Conservation (phyloP, 2,888 invertebrate genomes). For the Cristatella mucedo region DNA sequence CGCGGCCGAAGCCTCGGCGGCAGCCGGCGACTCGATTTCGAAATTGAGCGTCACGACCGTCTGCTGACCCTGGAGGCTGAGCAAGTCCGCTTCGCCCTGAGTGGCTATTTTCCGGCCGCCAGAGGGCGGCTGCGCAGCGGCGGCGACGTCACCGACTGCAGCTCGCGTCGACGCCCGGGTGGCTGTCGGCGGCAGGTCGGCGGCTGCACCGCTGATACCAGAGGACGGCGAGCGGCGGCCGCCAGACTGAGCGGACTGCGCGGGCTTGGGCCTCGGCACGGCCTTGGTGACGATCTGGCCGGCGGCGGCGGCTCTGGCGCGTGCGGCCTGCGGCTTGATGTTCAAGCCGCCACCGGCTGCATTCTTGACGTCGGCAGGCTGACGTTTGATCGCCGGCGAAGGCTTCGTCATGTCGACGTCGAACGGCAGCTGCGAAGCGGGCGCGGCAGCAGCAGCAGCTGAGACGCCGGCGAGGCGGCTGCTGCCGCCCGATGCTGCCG, state of each 20-base stretch:
- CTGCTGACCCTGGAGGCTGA: neutral
- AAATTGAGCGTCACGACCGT: slow-evolving; percentile 6
- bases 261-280: slow-evolving; percentile 8
- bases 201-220: slow-evolving; percentile 6
- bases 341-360: too few species aligned
- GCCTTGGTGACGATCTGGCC: slow-evolving; percentile 15
- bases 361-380: too few species aligned
- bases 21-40: slow-evolving; percentile 4
- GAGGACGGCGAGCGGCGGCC: too few species aligned
- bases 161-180: slow-evolving; percentile 11
- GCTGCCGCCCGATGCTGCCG: too few species aligned
- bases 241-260: too few species aligned
- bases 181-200: slow-evolving; percentile 15
- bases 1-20: too few species aligned
- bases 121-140: neutral
- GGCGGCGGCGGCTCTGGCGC: slow-evolving; percentile 8
- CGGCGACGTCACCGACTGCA: neutral
- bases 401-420: too few species aligned
- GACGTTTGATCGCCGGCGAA: too few species aligned
- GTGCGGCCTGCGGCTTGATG: too few species aligned
- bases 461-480: too few species aligned
- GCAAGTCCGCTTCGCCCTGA: slow-evolving; percentile 5
- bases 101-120: neutral
- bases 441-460: too few species aligned
- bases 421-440: too few species aligned